These are phyloP conservation scores for Trachelus iudaicus DNA, from an alignment of 2,888 invertebrate genomes.

Conservation along the genomic window DNA sequence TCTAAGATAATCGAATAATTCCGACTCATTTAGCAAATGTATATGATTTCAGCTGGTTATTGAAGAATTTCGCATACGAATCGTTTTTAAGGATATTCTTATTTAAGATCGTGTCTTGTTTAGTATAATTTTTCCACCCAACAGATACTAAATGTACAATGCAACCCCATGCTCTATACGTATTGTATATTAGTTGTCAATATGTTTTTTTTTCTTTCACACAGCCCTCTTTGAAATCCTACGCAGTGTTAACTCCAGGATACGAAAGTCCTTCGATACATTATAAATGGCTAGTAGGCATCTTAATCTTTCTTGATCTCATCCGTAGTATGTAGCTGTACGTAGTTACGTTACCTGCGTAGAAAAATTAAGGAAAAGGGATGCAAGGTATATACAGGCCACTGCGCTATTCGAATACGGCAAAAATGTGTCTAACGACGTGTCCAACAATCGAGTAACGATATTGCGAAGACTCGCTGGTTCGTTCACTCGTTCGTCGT, in stretches of 20 bases:
- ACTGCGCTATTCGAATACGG: neutral
- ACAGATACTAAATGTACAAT: neutral
- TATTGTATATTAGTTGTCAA: neutral
- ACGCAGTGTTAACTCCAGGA: neutral
- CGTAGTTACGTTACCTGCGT: neutral
- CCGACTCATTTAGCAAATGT: neutral
- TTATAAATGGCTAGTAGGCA: neutral
- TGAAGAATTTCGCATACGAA: neutral
- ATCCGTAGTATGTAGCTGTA: neutral
- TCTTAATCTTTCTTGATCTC: neutral
- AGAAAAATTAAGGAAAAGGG: neutral
- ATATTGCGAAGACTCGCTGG: neutral
- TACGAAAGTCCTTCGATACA: neutral
- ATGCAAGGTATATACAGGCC: neutral
- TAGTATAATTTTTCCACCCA: neutral
- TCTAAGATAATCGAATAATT: neutral
- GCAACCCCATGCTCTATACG: neutral
- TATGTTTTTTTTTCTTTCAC: neutral
- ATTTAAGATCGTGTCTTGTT: neutral
- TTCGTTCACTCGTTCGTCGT: neutral
- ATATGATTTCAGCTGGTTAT: neutral
- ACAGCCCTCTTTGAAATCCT: neutral
- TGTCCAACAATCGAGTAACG: neutral
- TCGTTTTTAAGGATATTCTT: neutral
- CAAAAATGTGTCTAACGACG: neutral